Base-by-base conservation (phyloP, 2,888 invertebrate genomes). In the Diachrysia chrysitis region DNA sequence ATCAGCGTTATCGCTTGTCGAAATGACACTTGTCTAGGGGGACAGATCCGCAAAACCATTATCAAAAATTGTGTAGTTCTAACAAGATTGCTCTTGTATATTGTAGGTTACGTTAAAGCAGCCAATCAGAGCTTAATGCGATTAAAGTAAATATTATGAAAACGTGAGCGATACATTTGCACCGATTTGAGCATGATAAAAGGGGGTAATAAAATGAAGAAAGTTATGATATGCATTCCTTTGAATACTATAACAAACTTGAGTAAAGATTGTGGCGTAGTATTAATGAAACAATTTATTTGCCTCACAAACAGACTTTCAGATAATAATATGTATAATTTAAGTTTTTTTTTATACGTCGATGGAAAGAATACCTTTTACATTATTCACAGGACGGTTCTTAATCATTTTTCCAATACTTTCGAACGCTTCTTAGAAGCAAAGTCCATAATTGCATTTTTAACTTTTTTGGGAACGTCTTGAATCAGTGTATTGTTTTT, bases 61-160 rank as follows among this genome's bases (percentile, higher is more conserved):
- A n/a, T n/a, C n/a, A n/a, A n/a, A 25, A 25, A 25, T 25, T 5
- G 25, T 25, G 25, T n/a, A n/a, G 25, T 25, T 25, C 25, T 25
- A 25, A 25, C 5, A 25, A n/a, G n/a, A n/a, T n/a, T n/a, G n/a
- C n/a, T n/a, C n/a, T n/a, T n/a, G n/a, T n/a, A 2, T 5, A 32
- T 10, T 10, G 32, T 10, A 32, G 10, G 32, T 32, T 10, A 32
- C 32, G 32, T 32, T 32, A 10, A 32, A 10, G 10, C 32, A 32
- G 32, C 32, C 32, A 32, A 32, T 2, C 29, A 32, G 5, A n/a
- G n/a, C n/a, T 4, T 0, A 42, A 42, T n/a, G 6, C 42, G n/a
- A 42, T 42, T n/a, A 42, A 42, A n/a, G 42, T 42, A 42, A 42
- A 42, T 42, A 42, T 42, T 42, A 42, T 42, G 42, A n/a, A 42